Evolutionary conservation across 2,113 vertebrate species (phyloP).

Genomic region (Heloderma charlesbogerti): DNA sequence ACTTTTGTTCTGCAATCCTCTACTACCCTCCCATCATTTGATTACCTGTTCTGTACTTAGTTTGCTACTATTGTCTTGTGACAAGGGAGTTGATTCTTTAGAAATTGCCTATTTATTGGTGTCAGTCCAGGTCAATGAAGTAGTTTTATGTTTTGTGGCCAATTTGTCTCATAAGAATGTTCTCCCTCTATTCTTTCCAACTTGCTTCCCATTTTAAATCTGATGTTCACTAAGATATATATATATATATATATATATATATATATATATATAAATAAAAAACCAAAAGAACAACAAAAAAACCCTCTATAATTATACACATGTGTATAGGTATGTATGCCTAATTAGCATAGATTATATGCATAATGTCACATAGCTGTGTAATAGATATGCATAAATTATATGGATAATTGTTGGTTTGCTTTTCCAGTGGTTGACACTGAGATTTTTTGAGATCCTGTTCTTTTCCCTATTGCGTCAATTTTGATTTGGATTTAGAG

Average conservation of each 20-base stretch:
- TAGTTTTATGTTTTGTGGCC: constrained; percentile 49
- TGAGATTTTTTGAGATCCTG: constrained; percentile 29
- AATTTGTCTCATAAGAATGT: constrained; percentile 53
- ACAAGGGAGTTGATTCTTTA: constrained; percentile 74
- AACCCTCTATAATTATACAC: background rate
- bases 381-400: constrained; percentile 37
- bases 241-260: too few species aligned
- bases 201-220: constrained; percentile 34
- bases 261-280: too few species aligned
- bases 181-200: constrained; percentile 40
- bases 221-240: constrained; percentile 34
- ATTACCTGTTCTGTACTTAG: constrained; percentile 66
- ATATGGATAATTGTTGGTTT: constrained; percentile 41
- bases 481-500: constrained; percentile 58
- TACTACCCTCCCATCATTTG: constrained; percentile 66
- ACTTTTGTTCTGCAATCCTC: constrained; percentile 68
- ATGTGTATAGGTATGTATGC: background rate
- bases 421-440: constrained; percentile 44
- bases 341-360: constrained; percentile 28
- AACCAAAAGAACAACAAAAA: background rate
- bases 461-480: constrained; percentile 31
- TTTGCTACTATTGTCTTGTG: constrained; percentile 73
- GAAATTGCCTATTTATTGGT: constrained; percentile 74
- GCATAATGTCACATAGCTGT: constrained; percentile 18
- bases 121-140: constrained; percentile 64